Percentiles rank a stretch among this genome's conserved stretches.
phyloP scores from a whole-genome alignment of 2,113 vertebrate species.

The Pachyramphus minor region DNA sequence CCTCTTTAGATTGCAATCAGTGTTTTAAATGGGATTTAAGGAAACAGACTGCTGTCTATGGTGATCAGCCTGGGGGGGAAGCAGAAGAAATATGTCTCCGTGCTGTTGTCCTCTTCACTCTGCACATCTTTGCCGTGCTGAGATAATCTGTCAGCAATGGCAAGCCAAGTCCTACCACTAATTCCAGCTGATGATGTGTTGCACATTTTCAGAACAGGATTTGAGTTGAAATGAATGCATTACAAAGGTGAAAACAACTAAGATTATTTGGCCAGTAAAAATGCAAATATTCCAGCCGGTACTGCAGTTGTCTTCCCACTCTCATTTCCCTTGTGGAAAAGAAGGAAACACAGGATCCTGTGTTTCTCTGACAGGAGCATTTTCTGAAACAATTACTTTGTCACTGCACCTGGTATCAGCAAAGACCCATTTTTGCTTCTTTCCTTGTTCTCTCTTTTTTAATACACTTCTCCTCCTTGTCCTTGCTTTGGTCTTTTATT shows the following conservation, averaged over 20 bases:
- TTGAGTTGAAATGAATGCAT: neutral
- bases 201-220: neutral
- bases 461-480: neutral
- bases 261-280: neutral
- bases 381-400: neutral
- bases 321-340: neutral
- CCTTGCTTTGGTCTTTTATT: neutral
- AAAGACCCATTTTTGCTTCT: neutral
- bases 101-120: neutral
- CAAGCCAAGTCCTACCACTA: neutral
- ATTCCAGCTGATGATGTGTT: neutral
- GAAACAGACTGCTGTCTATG: neutral
- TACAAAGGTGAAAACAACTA: neutral
- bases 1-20: neutral
- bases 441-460: neutral
- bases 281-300: neutral
- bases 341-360: too few species aligned
- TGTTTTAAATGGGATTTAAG: neutral
- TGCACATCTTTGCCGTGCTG: neutral
- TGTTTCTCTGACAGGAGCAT: neutral
- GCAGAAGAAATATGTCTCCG: accelerated
- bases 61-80: accelerated
- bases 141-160: neutral
- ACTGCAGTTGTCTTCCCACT: neutral
- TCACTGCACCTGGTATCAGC: neutral